A percentile compares a stretch with the other conserved stretches of the same genome.
Conservation (phyloP, 2,797 vertebrate species). For the Acipenser transmontanus region DNA sequence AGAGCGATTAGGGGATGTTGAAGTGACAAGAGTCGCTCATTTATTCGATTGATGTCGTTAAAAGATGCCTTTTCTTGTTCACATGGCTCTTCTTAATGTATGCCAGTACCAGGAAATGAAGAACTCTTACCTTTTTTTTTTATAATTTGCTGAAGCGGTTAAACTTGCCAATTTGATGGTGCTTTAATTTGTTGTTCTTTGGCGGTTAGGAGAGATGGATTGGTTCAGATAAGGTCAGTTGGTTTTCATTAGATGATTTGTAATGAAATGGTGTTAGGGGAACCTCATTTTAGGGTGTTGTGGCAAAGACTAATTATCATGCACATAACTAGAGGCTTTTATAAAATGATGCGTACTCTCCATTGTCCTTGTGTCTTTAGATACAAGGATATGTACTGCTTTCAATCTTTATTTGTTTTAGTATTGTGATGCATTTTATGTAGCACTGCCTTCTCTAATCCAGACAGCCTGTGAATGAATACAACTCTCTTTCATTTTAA, state of each 20-base stretch:
- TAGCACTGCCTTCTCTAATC: too few relatives aligned
- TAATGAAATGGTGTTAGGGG: background rate
- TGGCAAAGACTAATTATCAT: background rate
- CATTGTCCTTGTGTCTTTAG: background rate
- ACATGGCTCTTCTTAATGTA: conserved; percentile 35
- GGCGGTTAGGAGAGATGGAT: conserved; percentile 14
- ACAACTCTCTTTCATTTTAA: too few relatives aligned
- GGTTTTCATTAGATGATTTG: conserved; percentile 1
- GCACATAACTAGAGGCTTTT: background rate
- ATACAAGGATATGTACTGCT: too few relatives aligned
- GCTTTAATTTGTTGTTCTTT: conserved; percentile 34
- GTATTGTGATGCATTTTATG: too few relatives aligned
- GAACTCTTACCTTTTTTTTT: conserved; percentile 38
- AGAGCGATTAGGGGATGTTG: conserved; percentile 27
- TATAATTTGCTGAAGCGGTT: conserved; percentile 33
- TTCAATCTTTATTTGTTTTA: too few relatives aligned
- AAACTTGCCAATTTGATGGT: conserved; percentile 41
- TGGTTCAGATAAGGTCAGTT: conserved; percentile 41
- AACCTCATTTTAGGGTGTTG: background rate
- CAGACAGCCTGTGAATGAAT: too few relatives aligned
- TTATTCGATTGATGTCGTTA: conserved; percentile 33
- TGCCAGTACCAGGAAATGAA: conserved; percentile 27
- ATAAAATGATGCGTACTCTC: background rate
- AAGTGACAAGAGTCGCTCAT: conserved; percentile 32
- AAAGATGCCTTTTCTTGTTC: conserved; percentile 37